phyloP scores from a whole-genome alignment of 2,888 invertebrate species.

The Alsophila aescularia region DNA sequence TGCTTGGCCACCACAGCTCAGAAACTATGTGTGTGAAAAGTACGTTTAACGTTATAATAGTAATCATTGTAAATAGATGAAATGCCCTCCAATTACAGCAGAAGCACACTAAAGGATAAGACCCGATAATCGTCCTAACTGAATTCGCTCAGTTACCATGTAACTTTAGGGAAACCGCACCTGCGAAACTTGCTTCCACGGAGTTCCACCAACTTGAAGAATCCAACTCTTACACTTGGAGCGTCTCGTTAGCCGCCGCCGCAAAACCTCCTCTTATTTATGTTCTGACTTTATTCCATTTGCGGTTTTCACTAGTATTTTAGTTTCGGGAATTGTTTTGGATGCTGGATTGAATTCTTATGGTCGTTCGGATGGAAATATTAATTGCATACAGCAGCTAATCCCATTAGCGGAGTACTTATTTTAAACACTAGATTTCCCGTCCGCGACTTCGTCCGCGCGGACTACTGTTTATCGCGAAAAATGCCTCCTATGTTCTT shows the following conservation, averaged over 20 bases:
- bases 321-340: constrained; percentile 33
- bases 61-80: too few relatives aligned
- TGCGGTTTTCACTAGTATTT: constrained; percentile 47
- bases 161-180: constrained; percentile 58
- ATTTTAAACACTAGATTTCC: too few relatives aligned
- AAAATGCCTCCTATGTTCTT: too few relatives aligned
- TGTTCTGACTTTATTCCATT: constrained; percentile 76
- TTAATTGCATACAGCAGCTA: too few relatives aligned
- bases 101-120: constrained; percentile 1
- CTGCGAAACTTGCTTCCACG: constrained; percentile 61
- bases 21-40: too few relatives aligned
- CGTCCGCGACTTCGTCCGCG: too few relatives aligned
- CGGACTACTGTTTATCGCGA: too few relatives aligned
- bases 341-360: not conserved
- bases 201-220: constrained; percentile 49
- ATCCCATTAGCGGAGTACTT: too few relatives aligned
- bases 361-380: not conserved
- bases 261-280: constrained; percentile 79
- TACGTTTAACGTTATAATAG: too few relatives aligned
- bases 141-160: constrained; percentile 50
- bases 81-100: not conserved
- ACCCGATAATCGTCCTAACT: constrained; percentile 61
- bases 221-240: constrained; percentile 56
- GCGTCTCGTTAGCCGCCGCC: constrained; percentile 75
- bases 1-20: too few relatives aligned